Evolutionary conservation across 2,797 vertebrate genomes (phyloP).

Genomic region (Eulemur albifrons): DNA sequence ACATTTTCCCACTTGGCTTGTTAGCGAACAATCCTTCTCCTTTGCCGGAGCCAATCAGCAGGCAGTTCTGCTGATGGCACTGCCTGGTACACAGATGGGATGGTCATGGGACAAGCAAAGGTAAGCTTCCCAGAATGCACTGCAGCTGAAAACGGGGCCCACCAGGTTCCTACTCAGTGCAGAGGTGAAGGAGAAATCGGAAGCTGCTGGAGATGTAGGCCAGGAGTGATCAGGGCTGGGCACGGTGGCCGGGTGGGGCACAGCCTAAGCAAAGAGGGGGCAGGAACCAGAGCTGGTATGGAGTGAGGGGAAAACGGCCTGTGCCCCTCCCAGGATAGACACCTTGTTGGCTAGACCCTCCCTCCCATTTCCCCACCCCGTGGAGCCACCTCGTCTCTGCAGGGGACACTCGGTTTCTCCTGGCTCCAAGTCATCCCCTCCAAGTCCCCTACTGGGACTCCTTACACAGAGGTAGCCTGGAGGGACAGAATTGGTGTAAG

Average conservation of each 20-base stretch:
- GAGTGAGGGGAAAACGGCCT: neutral
- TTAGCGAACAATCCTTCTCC: neutral
- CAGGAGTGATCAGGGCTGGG: neutral
- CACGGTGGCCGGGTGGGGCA: neutral
- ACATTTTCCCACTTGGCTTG: neutral
- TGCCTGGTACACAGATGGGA: neutral
- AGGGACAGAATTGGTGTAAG: neutral
- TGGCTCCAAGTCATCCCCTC: neutral
- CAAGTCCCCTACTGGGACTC: neutral
- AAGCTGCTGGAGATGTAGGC: neutral
- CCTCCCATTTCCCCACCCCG: neutral
- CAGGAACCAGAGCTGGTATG: too few species aligned
- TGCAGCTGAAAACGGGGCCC: neutral
- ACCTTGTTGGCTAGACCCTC: neutral
- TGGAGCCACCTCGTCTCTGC: neutral
- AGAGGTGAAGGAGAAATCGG: neutral
- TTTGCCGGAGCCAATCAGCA: neutral
- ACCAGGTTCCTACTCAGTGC: neutral
- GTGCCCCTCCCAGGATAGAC: neutral
- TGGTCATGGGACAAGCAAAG: neutral
- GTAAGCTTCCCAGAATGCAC: slow-evolving; percentile 40
- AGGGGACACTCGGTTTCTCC: neutral
- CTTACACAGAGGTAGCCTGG: neutral
- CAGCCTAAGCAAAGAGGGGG: neutral
- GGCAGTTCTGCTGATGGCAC: neutral